These are phyloP conservation scores for Meloidogyne chitwoodi DNA, from an alignment of 1,140 invertebrate species.

Conservation along the genomic window DNA sequence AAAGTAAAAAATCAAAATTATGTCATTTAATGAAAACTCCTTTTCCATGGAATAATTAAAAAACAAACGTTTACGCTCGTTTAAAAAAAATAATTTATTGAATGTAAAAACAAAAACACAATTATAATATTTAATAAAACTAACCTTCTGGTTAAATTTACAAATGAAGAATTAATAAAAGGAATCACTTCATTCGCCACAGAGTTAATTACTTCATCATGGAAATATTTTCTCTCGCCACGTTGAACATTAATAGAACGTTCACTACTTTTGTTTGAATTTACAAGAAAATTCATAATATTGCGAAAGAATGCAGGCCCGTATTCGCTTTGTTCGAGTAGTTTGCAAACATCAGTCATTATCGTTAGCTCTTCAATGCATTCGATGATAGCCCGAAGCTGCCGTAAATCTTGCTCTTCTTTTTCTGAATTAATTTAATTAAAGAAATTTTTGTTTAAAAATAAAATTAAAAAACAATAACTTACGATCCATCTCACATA, in stretches of 20 bases:
- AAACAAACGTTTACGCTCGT: no score
- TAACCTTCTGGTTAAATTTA: conserved; percentile 8
- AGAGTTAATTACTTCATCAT: background rate
- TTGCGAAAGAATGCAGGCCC: conserved; percentile 13
- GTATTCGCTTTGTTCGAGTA: conserved; percentile 22
- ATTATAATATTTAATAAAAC: no score
- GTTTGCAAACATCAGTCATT: conserved; percentile 22
- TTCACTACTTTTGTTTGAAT: background rate
- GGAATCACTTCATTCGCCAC: background rate
- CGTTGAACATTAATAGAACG: background rate
- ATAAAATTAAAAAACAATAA: background rate
- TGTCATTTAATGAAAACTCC: no score
- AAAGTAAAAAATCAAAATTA: background rate
- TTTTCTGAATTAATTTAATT: background rate
- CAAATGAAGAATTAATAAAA: background rate
- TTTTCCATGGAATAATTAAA: no score
- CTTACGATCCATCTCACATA: conserved; percentile 9
- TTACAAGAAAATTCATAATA: conserved; percentile 21
- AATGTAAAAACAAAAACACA: no score
- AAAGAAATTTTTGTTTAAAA: background rate
- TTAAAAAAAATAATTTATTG: no score
- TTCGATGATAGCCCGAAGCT: background rate
- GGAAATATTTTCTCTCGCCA: background rate
- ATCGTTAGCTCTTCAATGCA: conserved; percentile 21
- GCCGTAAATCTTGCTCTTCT: background rate